Base-by-base conservation (phyloP, 1,140 invertebrate genomes). In the Sycobia sp. region DNA sequence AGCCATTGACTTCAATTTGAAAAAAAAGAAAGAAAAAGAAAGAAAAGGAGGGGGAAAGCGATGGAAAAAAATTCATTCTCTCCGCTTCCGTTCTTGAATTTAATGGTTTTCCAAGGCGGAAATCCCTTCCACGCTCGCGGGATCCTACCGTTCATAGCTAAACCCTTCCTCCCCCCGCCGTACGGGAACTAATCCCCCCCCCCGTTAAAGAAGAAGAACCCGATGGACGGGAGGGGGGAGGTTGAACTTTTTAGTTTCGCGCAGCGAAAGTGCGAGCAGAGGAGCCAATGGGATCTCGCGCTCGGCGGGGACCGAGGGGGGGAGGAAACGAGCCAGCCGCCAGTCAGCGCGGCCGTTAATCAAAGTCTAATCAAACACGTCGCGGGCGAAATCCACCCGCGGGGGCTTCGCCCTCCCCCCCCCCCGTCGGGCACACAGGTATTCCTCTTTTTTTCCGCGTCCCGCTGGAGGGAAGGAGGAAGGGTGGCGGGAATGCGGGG, bases 341-440 rank as follows among this genome's bases (percentile, higher is more conserved):
- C 22, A 55, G 41, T 41, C 29, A 13, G 32, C 1, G 18, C 32
- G 18, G 36, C 11, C 41, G 27, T 56, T 56, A 20, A 56, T 46
- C 44, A 58, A 58, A 58, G 18, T 58, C 44, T 47, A 58, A 47
- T 58, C 32, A 47, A 46, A 47, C 20, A 36, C 41, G 18, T 29
- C 41, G 54, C 49, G 32, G 32, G 32, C 32, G 11, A 34, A 34
- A 34, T n/a, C n/a, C n/a, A n/a, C n/a, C n/a, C n/a, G n/a, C n/a
- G n/a, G n/a, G n/a, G n/a, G n/a, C n/a, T n/a, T n/a, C n/a, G n/a
- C n/a, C n/a, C n/a, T n/a, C n/a, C n/a, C n/a, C n/a, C n/a, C n/a
- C n/a, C n/a, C n/a, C n/a, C n/a, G n/a, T n/a, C n/a, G n/a, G n/a
- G n/a, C n/a, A n/a, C n/a, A n/a, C n/a, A n/a, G n/a, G n/a, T n/a